Percentiles rank a stretch among this genome's conserved stretches.
phyloP scores from a whole-genome alignment of 2,113 vertebrate genomes.

The Phalacrocorax carbo region DNA sequence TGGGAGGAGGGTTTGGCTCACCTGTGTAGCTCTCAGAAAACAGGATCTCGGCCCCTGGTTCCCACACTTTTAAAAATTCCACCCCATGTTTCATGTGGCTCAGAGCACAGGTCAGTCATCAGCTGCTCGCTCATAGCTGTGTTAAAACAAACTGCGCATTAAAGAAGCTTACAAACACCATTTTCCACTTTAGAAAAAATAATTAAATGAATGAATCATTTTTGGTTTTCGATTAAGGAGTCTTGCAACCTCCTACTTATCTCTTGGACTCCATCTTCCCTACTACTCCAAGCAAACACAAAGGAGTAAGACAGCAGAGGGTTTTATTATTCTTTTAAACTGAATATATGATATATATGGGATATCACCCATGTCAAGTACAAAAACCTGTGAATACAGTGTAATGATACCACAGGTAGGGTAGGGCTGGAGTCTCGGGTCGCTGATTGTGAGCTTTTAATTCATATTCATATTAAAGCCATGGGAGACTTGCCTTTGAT shows the following conservation, averaged over 20 bases:
- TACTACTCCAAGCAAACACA: not conserved
- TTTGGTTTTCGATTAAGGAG: not conserved
- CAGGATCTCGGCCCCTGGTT: not conserved
- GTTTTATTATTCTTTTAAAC: not conserved
- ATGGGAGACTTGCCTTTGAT: not conserved
- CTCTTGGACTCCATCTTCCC: not conserved
- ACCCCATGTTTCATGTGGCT: not conserved
- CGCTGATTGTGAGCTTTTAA: not conserved
- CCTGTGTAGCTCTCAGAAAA: not conserved
- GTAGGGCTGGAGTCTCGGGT: not conserved
- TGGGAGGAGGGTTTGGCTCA: not conserved
- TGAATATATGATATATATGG: not conserved
- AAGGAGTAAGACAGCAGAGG: not conserved
- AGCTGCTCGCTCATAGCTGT: not conserved
- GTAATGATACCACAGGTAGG: not conserved
- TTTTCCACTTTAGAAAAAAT: not conserved
- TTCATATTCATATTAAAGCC: not conserved
- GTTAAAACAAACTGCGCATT: not conserved
- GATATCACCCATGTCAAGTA: not conserved
- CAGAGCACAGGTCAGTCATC: not conserved
- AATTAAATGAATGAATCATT: not conserved
- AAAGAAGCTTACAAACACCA: not conserved
- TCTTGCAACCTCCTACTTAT: not conserved
- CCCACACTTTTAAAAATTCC: not conserved
- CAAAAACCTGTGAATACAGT: not conserved